Conservation (phyloP, 2,888 invertebrate genomes). For the Caenorhabditis sinica region DNA sequence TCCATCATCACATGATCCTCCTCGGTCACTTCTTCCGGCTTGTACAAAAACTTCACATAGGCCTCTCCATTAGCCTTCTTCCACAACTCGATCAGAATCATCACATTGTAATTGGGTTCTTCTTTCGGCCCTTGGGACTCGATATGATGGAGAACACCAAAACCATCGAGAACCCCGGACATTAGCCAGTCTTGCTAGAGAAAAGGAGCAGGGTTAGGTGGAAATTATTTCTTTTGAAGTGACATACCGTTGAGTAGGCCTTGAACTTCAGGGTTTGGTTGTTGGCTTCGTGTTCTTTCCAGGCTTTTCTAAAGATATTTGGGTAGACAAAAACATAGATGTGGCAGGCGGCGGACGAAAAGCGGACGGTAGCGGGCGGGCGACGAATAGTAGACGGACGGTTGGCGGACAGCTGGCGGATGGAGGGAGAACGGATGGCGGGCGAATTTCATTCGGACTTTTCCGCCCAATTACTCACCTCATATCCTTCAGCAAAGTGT, state of each 20-base stretch:
- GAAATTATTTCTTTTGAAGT: too few relatives aligned
- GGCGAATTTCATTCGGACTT: too few relatives aligned
- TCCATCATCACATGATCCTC: slow-evolving; percentile 29
- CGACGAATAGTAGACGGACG: too few relatives aligned
- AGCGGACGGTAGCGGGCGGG: too few relatives aligned
- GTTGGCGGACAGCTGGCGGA: too few relatives aligned
- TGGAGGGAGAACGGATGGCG: too few relatives aligned
- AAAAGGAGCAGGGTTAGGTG: too few relatives aligned
- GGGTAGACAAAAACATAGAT: too few relatives aligned
- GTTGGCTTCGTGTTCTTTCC: neutral
- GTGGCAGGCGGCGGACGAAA: too few relatives aligned
- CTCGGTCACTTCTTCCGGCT: slow-evolving; percentile 36
- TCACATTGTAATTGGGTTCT: slow-evolving; percentile 27
- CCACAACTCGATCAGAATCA: slow-evolving; percentile 43
- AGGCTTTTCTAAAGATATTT: slow-evolving; percentile 28
- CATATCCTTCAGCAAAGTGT: slow-evolving; percentile 18
- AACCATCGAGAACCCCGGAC: slow-evolving; percentile 4
- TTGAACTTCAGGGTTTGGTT: neutral
- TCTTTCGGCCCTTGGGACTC: neutral
- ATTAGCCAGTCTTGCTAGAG: slow-evolving; percentile 49
- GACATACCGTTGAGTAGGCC: slow-evolving; percentile 24
- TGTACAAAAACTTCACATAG: slow-evolving; percentile 36
- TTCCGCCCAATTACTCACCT: neutral
- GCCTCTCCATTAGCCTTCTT: neutral
- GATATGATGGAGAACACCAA: slow-evolving; percentile 10